Conservation (phyloP, 2,888 invertebrate genomes). For the Chaetoderma sp. region DNA sequence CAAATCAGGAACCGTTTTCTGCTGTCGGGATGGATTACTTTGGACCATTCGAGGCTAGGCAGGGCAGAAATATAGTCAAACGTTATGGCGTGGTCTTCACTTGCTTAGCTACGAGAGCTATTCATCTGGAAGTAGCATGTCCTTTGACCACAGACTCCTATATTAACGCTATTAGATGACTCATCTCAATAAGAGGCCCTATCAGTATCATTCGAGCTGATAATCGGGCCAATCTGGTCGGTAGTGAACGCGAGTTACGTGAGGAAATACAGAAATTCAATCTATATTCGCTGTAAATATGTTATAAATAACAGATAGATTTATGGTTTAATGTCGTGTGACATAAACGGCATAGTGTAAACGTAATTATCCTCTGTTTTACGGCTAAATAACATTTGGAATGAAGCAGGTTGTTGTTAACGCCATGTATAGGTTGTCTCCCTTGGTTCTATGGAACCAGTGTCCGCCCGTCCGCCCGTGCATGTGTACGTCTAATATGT, state of each 20-base stretch:
- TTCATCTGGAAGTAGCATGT: constrained; percentile 14
- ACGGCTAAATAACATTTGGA: no score
- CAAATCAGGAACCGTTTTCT: constrained; percentile 6
- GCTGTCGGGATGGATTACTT: constrained; percentile 14
- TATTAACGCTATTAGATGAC: constrained; percentile 2
- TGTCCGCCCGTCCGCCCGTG: no score
- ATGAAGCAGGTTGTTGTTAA: no score
- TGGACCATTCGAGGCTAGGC: constrained; percentile 20
- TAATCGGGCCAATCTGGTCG: constrained; percentile 14
- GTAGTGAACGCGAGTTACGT: neutral
- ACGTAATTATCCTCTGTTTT: no score
- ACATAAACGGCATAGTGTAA: no score
- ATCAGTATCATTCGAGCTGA: neutral
- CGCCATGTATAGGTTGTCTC: no score
- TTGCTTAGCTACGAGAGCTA: constrained; percentile 11
- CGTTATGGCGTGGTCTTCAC: constrained; percentile 26
- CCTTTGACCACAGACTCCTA: constrained; percentile 9
- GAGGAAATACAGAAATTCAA: constrained; percentile 6
- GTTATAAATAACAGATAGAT: no score
- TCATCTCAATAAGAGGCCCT: constrained; percentile 1
- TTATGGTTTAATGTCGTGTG: no score
- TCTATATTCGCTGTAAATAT: no score
- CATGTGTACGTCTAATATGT: no score
- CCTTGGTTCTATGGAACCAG: no score
- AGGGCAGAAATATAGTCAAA: constrained; percentile 11